Base-by-base conservation (phyloP, 2,797 vertebrate genomes). In the Holocentrus rufus region DNA sequence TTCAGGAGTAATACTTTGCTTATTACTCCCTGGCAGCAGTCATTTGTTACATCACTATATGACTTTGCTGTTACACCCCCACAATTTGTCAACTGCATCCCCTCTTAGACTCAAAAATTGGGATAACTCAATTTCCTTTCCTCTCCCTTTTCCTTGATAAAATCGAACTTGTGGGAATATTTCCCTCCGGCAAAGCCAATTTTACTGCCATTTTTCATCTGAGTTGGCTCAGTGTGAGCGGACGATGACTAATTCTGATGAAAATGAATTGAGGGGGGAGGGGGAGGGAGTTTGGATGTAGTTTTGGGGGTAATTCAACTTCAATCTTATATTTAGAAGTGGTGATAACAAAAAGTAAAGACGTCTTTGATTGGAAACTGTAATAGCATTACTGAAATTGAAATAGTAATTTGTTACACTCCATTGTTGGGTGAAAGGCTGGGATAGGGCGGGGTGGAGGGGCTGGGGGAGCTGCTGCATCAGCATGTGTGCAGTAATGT, bases 401-500 rank as follows among this genome's bases (percentile, higher is more conserved):
- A 90, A 85, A 87, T 76, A 52, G 64, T 69, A 79, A 91, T 89
- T 88, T 87, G 84, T 61, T 81, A 86, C 70, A 44, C 82, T 86
- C 77, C 64, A 81, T 89, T 87, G 85, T 89, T 60, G 77, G 72
- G 71, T 69, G 34, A 72, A 72, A 77, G 23, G 66, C 17, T 14
- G 60, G 74, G 69, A 50, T 52, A 60, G 67, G 73, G 49, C 5
- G 44, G 77, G 54, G 68, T 46, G 60, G 23, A 25, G 65, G 52
- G 71, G 72, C 62, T 81, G 72, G 71, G 15, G 80, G 80, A 56
- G 83, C 80, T 92, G 94, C 94, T 91, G 92, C 90, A 90, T 94
- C 94, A 94, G 94, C 93, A 93, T 94, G 89, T 94, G 91, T 90
- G 91, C 88, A 88, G 93, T 94, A 94, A 95, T 89, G 90, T 85